Base-by-base conservation (phyloP, 2,888 invertebrate species). In the Harpalus rufipes region DNA sequence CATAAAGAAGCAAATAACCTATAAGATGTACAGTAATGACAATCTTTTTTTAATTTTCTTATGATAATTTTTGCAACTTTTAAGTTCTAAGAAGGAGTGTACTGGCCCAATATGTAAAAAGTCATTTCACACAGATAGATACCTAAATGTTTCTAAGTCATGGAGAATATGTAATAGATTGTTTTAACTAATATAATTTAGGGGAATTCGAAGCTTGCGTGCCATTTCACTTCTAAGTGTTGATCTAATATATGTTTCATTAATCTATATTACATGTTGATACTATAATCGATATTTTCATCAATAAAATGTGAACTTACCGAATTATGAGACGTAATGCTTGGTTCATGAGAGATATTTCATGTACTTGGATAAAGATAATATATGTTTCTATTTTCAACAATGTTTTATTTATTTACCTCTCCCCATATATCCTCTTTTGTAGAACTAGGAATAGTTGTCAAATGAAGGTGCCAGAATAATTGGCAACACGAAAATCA, bases 341-440 rank as follows among this genome's bases (percentile, higher is more conserved):
- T 78, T 78, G 59, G 59, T 21, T 58, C 59, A 78, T 78, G 44
- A 78, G 78, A 56, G 18, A 78, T 58, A 78, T 78, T 78, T 78
- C 78, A 78, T 78, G 78, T 78, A 78, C 59, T 59, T 59, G 32
- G 58, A 78, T 78, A 59, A 58, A 78, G 59, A 78, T 58, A 78
- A 78, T 78, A 78, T 78, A 78, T 78, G 78, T 78, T 78, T 78
- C 78, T 78, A 78, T 78, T 78, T 78, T 78, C 78, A 78, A 25
- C 0, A 58, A n/a, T 58, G 78, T 58, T 6, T 21, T 7, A 8
- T 78, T 72, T 44, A 41, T 41, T 74, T 7, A 41, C 44, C 72
- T 44, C 1, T 14, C 7, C 25, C 25, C 44, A 63, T 32, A 32
- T 32, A 32, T 51, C 44, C 44, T 51, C 1, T 51, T 51, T 51